These are phyloP conservation scores for Drosophila emarginata DNA, from an alignment of 2,888 invertebrate genomes.

Conservation along the genomic window DNA sequence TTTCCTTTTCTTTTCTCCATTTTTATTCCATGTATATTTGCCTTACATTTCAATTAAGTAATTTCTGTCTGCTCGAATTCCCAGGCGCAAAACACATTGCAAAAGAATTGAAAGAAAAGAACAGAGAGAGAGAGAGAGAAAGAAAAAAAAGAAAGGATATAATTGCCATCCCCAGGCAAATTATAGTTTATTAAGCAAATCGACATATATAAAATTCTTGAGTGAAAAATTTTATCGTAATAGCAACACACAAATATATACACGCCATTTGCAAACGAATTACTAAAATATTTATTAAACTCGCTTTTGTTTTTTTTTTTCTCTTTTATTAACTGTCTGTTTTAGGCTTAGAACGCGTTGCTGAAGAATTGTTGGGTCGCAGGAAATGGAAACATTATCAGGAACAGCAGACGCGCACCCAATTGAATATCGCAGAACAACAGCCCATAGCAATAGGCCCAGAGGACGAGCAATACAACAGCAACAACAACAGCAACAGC, in stretches of 20 bases:
- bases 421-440: constrained; percentile 76
- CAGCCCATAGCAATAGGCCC: constrained; percentile 69
- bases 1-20: constrained; percentile 14
- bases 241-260: constrained; percentile 15
- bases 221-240: constrained; percentile 31
- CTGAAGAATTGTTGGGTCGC: constrained; percentile 98
- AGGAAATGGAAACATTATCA: constrained; percentile 97
- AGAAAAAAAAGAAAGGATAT: constrained; percentile 32
- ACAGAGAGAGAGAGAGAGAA: not conserved
- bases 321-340: not conserved
- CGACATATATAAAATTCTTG: constrained; percentile 25
- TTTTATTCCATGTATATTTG: constrained; percentile 5
- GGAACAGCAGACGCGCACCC: constrained; percentile 87
- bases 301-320: not conserved
- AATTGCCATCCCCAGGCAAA: constrained; percentile 52
- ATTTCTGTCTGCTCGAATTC: constrained; percentile 68
- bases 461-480: constrained; percentile 38
- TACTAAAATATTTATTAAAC: constrained; percentile 3
- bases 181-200: constrained; percentile 50
- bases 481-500: constrained; percentile 41
- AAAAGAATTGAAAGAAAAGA: constrained; percentile 6
- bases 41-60: constrained; percentile 67
- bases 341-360: constrained; percentile 96
- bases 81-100: constrained; percentile 48
- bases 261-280: constrained; percentile 27